phyloP scores from a whole-genome alignment of 92 coral and sea anemone genomes.

The Heliopora coerulea region DNA sequence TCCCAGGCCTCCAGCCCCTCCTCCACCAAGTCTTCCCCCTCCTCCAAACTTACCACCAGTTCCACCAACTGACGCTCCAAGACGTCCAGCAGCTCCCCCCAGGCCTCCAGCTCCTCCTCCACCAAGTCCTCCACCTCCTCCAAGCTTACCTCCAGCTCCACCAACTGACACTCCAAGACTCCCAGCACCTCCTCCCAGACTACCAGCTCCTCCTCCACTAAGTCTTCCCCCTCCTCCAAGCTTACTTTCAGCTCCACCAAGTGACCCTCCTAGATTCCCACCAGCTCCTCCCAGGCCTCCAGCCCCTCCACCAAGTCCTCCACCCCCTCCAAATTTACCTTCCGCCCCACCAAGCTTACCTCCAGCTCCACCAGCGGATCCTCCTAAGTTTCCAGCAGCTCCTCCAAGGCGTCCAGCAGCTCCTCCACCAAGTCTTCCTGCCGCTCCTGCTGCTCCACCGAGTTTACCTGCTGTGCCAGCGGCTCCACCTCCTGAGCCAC shows the following conservation, averaged over 20 bases:
- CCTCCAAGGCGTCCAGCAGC: neutral
- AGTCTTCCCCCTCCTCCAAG: neutral
- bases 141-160: neutral
- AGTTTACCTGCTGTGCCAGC: neutral
- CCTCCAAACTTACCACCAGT: no score
- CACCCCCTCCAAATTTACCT: neutral
- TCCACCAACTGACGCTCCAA: no score
- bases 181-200: no score
- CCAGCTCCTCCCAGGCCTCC: no score
- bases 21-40: no score
- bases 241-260: neutral
- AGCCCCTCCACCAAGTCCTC: neutral
- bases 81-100: no score
- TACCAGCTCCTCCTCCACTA: neutral
- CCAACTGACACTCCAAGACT: no score
- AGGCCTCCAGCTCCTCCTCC: neutral
- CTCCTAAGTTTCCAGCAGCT: constrained; percentile 6
- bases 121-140: neutral
- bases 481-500: neutral
- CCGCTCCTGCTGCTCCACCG: neutral
- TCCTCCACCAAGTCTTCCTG: neutral
- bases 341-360: neutral
- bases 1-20: no score
- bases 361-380: constrained; percentile 4
- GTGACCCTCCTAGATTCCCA: neutral